Evolutionary conservation across 2,113 vertebrate genomes (phyloP).

Genomic region (Mandrillus leucophaeus): DNA sequence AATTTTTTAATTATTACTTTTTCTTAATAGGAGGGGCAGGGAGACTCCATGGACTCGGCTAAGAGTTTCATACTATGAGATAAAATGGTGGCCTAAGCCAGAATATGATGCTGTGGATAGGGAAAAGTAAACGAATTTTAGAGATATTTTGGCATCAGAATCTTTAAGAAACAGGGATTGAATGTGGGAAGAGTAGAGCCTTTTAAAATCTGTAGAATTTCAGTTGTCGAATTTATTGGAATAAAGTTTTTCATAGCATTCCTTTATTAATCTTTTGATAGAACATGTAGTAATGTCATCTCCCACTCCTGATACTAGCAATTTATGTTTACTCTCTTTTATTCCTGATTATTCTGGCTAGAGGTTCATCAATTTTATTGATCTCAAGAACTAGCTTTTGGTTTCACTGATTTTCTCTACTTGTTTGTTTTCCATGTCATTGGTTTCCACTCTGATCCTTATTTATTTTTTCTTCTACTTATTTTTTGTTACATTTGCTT

Average conservation of each 20-base stretch:
- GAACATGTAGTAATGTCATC: neutral
- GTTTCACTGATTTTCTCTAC: neutral
- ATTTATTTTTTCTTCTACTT: slow-evolving; percentile 9
- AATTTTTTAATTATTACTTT: neutral
- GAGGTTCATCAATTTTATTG: neutral
- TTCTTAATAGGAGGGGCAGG: neutral
- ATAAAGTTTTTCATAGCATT: slow-evolving; percentile 2
- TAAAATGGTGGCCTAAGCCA: neutral
- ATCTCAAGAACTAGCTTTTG: neutral
- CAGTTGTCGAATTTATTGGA: neutral
- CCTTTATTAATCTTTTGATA: neutral
- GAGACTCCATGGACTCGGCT: neutral
- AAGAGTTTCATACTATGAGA: neutral
- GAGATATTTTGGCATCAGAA: neutral
- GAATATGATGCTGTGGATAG: neutral
- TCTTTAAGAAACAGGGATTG: slow-evolving; percentile 13
- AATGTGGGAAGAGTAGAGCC: neutral
- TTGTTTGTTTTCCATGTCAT: neutral
- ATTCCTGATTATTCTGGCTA: neutral
- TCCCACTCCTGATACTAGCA: neutral
- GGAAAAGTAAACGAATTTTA: neutral
- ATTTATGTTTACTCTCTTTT: neutral
- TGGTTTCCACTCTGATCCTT: neutral
- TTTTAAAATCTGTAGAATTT: neutral
- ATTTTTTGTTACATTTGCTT: neutral